Percentiles rank a stretch among this genome's conserved stretches.
Conservation (phyloP, 2,888 invertebrate species). For the Hydropsyche betteni region DNA sequence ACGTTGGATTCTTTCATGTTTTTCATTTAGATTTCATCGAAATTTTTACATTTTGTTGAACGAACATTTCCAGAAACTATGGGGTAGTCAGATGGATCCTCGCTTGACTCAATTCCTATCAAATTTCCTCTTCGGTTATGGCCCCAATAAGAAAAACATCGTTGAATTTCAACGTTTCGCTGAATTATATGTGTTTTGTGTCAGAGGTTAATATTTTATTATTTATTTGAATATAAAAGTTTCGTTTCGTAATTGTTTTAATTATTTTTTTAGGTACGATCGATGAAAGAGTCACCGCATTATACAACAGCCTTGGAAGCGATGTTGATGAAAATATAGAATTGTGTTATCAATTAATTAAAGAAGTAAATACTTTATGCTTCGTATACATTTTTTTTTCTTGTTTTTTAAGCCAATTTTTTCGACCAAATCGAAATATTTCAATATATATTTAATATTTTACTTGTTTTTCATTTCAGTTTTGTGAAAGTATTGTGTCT, state of each 20-base stretch:
- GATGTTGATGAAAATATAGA: slow-evolving; percentile 65
- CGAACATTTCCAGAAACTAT: slow-evolving; percentile 68
- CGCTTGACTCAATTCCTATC: slow-evolving; percentile 73
- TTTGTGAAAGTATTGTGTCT: slow-evolving; percentile 79
- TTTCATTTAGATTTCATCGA: no score
- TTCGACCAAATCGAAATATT: background rate
- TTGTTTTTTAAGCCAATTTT: no score
- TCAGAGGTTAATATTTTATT: slow-evolving; percentile 63
- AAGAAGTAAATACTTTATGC: slow-evolving; percentile 63
- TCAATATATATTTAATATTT: background rate
- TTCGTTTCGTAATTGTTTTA: no score
- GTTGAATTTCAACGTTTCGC: slow-evolving; percentile 73
- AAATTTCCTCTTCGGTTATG: slow-evolving; percentile 73
- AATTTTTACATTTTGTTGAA: no score
- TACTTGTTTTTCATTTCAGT: slow-evolving; percentile 61
- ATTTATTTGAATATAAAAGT: background rate
- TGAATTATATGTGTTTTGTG: slow-evolving; percentile 74
- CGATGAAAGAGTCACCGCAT: slow-evolving; percentile 70
- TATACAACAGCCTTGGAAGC: slow-evolving; percentile 68
- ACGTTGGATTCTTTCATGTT: no score
- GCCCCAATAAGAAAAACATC: slow-evolving; percentile 61
- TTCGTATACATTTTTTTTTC: no score
- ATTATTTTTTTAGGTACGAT: slow-evolving; percentile 61
- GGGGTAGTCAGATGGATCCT: slow-evolving; percentile 75
- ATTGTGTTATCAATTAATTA: slow-evolving; percentile 69